A percentile compares a stretch with the other conserved stretches of the same genome.
Conservation (phyloP, 2,113 vertebrate species). For the Coracopsis vasa region DNA sequence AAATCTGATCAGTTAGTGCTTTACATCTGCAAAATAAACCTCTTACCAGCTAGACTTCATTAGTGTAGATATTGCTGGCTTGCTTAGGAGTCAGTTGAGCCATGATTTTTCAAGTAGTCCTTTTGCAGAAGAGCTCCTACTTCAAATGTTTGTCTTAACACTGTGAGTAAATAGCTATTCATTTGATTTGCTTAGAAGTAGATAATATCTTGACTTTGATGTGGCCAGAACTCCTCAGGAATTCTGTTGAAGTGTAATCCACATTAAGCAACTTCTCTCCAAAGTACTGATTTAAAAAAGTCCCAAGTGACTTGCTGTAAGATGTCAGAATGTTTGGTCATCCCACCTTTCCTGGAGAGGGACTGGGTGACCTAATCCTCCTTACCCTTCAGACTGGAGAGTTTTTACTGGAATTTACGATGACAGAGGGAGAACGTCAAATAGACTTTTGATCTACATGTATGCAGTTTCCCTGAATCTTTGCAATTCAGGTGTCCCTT, state of each 20-base stretch:
- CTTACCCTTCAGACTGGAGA: neutral
- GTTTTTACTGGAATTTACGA: slow-evolving; percentile 18
- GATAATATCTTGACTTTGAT: slow-evolving; percentile 19
- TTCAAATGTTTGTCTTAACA: neutral
- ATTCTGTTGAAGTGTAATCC: slow-evolving; percentile 4
- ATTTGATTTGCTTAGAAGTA: neutral
- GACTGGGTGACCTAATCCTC: slow-evolving; percentile 38
- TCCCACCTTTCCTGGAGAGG: slow-evolving; percentile 48
- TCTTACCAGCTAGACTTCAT: neutral
- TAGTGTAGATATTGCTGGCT: neutral
- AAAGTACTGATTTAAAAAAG: neutral
- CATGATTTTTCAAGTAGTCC: neutral
- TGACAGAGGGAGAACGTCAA: neutral
- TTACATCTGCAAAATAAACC: neutral
- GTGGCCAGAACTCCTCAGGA: neutral
- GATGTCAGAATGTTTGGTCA: neutral
- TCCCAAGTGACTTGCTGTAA: neutral
- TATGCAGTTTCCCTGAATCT: neutral
- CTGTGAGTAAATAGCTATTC: neutral
- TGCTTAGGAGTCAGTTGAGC: neutral
- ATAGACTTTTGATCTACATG: neutral
- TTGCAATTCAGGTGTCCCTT: neutral
- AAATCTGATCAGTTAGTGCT: neutral
- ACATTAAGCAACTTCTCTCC: slow-evolving; percentile 11
- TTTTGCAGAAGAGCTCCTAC: neutral